phyloP scores from a whole-genome alignment of 2,888 invertebrate species.

The Heteromurus nitidus region DNA sequence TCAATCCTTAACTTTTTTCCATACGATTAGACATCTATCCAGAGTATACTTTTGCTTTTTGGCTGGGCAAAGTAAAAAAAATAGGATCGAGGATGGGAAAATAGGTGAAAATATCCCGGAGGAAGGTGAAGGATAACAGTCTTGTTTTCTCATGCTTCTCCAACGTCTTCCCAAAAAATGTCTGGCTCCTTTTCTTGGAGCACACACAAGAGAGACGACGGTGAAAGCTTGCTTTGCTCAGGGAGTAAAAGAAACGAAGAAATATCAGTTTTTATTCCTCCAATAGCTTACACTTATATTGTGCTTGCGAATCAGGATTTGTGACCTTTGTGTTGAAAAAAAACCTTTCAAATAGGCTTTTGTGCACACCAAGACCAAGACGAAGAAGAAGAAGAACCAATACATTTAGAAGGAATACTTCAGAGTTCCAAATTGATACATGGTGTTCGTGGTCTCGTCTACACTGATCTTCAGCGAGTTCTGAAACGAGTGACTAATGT shows the following conservation, averaged over 20 bases:
- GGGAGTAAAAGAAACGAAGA: neutral
- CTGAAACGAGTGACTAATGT: slow-evolving; percentile 8
- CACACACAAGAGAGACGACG: neutral
- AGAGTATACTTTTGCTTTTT: too few species aligned
- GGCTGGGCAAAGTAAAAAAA: neutral
- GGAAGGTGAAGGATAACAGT: slow-evolving; percentile 47
- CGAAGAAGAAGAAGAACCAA: too few species aligned
- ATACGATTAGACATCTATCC: slow-evolving; percentile 27
- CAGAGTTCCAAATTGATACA: neutral
- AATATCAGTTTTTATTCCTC: neutral
- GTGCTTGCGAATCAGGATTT: neutral
- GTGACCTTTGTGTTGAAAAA: slow-evolving; percentile 17
- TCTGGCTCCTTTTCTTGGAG: neutral
- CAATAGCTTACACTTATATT: neutral
- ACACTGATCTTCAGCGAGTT: neutral
- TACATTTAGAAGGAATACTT: too few species aligned
- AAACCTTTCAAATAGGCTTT: too few species aligned
- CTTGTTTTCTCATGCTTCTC: neutral
- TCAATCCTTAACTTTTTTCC: neutral
- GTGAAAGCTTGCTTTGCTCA: neutral
- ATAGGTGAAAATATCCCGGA: slow-evolving; percentile 51
- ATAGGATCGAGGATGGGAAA: slow-evolving; percentile 10
- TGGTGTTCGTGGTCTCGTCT: neutral
- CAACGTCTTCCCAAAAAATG: neutral
- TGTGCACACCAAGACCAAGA: too few species aligned